Evolutionary conservation across 1,140 invertebrate genomes (phyloP).

Genomic region (Harlomillsia oculata): DNA sequence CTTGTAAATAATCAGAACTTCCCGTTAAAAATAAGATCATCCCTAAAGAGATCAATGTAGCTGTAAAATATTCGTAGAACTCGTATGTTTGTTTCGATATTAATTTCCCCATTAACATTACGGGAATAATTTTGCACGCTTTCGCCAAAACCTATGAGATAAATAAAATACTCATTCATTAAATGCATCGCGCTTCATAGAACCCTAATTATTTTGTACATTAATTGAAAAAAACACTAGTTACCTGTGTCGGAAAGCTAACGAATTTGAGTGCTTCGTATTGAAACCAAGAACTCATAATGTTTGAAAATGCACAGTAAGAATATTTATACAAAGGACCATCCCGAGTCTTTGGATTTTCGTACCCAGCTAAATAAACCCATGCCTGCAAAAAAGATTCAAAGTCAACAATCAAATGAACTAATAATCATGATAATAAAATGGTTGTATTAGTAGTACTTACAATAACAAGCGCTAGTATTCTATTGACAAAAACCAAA

Average conservation of each 20-base stretch:
- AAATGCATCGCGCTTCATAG: neutral
- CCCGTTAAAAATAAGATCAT: constrained; percentile 84
- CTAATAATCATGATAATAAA: no score
- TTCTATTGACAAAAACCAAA: constrained; percentile 85
- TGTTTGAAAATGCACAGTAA: constrained; percentile 93
- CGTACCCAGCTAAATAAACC: constrained; percentile 49
- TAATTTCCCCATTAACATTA: constrained; percentile 96
- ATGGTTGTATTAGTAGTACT: no score
- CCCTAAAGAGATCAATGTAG: constrained; percentile 77
- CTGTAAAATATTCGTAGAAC: constrained; percentile 85
- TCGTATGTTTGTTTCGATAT: constrained; percentile 80
- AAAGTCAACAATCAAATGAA: no score
- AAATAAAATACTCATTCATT: neutral
- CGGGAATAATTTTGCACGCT: constrained; percentile 90
- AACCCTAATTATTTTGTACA: neutral
- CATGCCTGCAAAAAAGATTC: no score
- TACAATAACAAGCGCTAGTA: constrained; percentile 71
- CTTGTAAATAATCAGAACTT: constrained; percentile 48
- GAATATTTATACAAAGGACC: constrained; percentile 93
- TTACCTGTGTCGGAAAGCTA: constrained; percentile 90
- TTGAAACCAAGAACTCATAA: constrained; percentile 98
- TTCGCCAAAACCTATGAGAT: constrained; percentile 87
- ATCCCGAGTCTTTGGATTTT: constrained; percentile 51
- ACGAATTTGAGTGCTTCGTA: constrained; percentile 98
- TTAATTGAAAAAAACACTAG: neutral